Percentiles rank a stretch among this genome's conserved stretches.
phyloP scores from a whole-genome alignment of 2,113 vertebrate species.

The Microcebus griseorufus region DNA sequence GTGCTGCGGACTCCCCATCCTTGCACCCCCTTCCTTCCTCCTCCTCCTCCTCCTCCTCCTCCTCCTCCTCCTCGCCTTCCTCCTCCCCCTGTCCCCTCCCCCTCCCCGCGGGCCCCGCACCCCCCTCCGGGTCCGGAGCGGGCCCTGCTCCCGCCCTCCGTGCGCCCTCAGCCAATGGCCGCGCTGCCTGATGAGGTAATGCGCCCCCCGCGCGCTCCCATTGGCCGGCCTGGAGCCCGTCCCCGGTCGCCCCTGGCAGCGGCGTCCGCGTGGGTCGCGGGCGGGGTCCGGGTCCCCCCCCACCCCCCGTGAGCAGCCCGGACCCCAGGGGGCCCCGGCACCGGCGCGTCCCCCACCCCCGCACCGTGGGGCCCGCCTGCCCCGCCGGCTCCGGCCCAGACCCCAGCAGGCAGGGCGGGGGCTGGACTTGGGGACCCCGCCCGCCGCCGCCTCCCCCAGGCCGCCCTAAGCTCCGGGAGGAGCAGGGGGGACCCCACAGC shows the following conservation, averaged over 20 bases:
- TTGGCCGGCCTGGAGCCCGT: slow-evolving; percentile 13
- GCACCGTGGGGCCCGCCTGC: no score
- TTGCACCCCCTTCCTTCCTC: no score
- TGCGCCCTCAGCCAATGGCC: slow-evolving; percentile 51
- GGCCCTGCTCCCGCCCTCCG: not conserved
- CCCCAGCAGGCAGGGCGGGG: not conserved
- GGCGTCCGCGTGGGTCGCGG: fast-evolving
- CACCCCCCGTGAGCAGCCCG: no score
- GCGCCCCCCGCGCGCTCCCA: not conserved
- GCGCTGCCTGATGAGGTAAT: slow-evolving; percentile 66
- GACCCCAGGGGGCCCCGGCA: not conserved
- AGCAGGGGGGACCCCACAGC: no score
- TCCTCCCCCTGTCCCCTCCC: not conserved
- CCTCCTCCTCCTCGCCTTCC: no score
- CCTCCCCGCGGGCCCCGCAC: not conserved
- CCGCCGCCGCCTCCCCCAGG: not conserved
- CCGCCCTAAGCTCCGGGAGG: not conserved
- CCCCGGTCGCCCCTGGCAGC: not conserved
- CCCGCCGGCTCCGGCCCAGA: not conserved
- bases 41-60: no score
- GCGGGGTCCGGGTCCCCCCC: not conserved
- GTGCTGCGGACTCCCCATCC: not conserved
- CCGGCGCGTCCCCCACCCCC: not conserved
- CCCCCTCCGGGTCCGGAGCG: fast-evolving
- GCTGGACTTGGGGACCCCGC: not conserved